Conservation (phyloP, 35 echinoderm and acorn worm genomes). For the Apostichopus californicus region DNA sequence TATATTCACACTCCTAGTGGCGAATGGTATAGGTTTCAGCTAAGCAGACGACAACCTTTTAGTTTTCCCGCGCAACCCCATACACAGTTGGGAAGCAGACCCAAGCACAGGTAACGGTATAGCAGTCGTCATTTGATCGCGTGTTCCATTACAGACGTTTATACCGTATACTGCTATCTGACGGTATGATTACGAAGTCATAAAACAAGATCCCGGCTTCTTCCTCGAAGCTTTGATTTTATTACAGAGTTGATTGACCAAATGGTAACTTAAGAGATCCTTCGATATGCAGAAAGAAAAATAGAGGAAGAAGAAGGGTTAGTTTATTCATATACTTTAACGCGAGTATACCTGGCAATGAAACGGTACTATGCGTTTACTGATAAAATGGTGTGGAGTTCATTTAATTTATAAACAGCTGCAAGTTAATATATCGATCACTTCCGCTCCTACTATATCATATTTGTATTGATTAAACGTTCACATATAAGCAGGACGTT, state of each 20-base stretch:
- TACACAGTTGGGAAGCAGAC: too few relatives aligned
- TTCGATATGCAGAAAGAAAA: neutral
- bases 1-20: neutral
- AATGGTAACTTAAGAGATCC: neutral
- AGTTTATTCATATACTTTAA: neutral
- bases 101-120: neutral
- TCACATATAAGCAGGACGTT: neutral
- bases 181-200: neutral
- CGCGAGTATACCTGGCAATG: neutral
- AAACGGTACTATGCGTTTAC: neutral
- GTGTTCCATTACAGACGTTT: neutral
- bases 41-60: neutral
- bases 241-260: neutral
- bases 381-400: neutral
- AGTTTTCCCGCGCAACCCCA: neutral
- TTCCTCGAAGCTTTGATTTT: neutral
- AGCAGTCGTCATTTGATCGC: neutral
- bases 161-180: neutral
- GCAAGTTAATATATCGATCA: conserved; percentile 17
- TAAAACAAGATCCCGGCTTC: too few relatives aligned
- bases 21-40: neutral
- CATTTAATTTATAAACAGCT: conserved; percentile 40
- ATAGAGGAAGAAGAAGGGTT: too few relatives aligned
- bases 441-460: neutral
- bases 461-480: conserved; percentile 12